A percentile compares a stretch with the other conserved stretches of the same genome.
Conservation (phyloP, 1,140 invertebrate species). For the Drosophila oshimai region DNA sequence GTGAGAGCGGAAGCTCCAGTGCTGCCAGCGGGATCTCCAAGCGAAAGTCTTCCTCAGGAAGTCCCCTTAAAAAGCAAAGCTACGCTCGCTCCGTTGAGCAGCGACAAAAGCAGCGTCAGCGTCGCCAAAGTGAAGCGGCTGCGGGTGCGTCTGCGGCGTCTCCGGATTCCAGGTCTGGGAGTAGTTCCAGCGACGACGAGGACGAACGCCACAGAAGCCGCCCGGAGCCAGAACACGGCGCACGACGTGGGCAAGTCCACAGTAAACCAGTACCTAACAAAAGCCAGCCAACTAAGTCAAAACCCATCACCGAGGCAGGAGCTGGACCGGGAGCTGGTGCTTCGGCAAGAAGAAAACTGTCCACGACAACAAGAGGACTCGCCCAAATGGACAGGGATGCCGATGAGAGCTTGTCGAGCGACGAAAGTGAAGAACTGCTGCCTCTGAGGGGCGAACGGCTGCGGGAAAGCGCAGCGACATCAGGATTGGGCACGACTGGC, state of each 20-base stretch:
- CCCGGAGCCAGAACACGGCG: not conserved
- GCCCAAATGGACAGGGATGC: slow-evolving; percentile 87
- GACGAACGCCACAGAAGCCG: slow-evolving; percentile 12
- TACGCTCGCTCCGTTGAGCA: slow-evolving; percentile 68
- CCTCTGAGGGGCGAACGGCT: slow-evolving; percentile 76
- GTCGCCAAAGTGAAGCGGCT: slow-evolving; percentile 70
- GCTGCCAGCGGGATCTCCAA: slow-evolving; percentile 15
- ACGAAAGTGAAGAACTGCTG: slow-evolving; percentile 90
- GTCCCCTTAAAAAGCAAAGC: slow-evolving; percentile 57
- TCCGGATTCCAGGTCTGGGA: slow-evolving; percentile 81
- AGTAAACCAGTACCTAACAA: slow-evolving; percentile 74
- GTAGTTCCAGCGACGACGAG: slow-evolving; percentile 79
- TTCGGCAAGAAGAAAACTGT: slow-evolving; percentile 37
- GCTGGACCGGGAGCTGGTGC: slow-evolving; percentile 7
- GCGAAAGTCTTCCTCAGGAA: slow-evolving; percentile 20
- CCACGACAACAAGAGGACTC: slow-evolving; percentile 60
- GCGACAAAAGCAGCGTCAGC: slow-evolving; percentile 82
- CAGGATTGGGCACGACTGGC: slow-evolving; percentile 85
- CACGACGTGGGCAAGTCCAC: slow-evolving; percentile 14
- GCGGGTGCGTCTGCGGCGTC: slow-evolving; percentile 51
- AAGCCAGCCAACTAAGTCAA: slow-evolving; percentile 69
- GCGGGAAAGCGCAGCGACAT: not conserved
- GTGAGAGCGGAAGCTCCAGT: slow-evolving; percentile 45
- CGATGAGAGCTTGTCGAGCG: slow-evolving; percentile 85
- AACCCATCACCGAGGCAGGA: slow-evolving; percentile 33